phyloP scores from a whole-genome alignment of 2,797 vertebrate genomes.

The Anguilla marmorata region DNA sequence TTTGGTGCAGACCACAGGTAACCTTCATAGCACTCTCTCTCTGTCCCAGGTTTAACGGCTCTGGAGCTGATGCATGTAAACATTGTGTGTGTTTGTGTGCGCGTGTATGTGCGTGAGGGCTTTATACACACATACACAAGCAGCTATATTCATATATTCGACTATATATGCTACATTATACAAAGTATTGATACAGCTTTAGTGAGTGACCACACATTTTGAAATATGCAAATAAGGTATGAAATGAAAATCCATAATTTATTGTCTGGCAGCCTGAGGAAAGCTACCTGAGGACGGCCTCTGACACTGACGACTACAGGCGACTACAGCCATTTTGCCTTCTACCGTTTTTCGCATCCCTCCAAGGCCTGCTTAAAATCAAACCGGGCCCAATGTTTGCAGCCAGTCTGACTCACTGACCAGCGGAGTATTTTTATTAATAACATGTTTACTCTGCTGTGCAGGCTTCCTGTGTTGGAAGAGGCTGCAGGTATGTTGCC shows the following conservation, averaged over 20 bases:
- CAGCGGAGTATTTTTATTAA: slow-evolving; percentile 58
- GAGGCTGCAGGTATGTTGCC: slow-evolving; percentile 56
- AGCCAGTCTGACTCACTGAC: neutral
- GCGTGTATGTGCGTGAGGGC: too few species aligned
- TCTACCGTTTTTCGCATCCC: neutral
- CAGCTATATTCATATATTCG: neutral
- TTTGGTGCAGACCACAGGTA: slow-evolving; percentile 49
- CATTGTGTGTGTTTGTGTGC: too few species aligned
- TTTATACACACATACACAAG: neutral
- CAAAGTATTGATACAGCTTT: neutral
- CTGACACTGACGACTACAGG: neutral
- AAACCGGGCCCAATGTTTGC: neutral
- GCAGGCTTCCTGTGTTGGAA: slow-evolving; percentile 59
- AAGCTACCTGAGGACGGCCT: neutral
- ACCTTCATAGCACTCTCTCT: slow-evolving; percentile 26
- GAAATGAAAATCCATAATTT: neutral
- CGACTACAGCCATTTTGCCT: neutral
- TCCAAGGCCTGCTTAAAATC: neutral
- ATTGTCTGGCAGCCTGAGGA: neutral
- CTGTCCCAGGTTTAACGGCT: slow-evolving; percentile 50
- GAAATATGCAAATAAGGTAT: neutral
- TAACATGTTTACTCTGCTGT: slow-evolving; percentile 61
- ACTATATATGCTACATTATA: neutral
- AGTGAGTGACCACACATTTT: neutral
- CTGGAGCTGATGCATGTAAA: slow-evolving; percentile 37